Percentiles rank a stretch among this genome's conserved stretches.
Evolutionary conservation across 1,140 invertebrate genomes (phyloP).

Genomic region (Rhyzopertha dominica): DNA sequence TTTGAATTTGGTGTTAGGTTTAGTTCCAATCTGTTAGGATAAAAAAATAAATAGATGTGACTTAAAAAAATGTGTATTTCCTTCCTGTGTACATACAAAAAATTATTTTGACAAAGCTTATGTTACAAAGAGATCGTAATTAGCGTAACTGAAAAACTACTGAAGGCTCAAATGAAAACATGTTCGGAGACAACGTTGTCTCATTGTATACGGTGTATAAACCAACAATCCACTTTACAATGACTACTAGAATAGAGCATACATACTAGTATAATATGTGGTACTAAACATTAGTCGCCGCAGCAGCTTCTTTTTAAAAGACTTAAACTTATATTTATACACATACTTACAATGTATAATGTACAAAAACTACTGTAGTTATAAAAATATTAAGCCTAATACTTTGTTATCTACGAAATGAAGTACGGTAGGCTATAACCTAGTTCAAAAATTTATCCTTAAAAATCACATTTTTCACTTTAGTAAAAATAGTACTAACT

Average conservation of each 20-base stretch:
- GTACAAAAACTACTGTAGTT: constrained; percentile 45
- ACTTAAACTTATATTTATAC: constrained; percentile 25
- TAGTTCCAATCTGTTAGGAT: no score
- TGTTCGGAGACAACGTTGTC: no score
- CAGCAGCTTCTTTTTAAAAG: not conserved
- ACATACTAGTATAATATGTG: constrained; percentile 3
- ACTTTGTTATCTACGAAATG: constrained; percentile 14
- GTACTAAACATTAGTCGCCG: not conserved
- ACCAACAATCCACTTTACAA: constrained; percentile 20
- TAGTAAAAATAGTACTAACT: constrained; percentile 18
- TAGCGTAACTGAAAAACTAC: no score
- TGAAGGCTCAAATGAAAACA: no score
- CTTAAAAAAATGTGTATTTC: no score
- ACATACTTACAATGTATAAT: constrained; percentile 41
- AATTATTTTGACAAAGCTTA: no score
- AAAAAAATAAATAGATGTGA: no score
- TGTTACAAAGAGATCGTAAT: no score
- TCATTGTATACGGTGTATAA: no score
- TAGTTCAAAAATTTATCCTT: constrained; percentile 17
- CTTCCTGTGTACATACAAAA: no score
- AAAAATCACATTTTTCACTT: constrained; percentile 28
- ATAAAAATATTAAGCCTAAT: constrained; percentile 43
- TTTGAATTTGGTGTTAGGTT: no score
- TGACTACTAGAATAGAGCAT: constrained; percentile 11
- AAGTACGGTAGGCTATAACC: constrained; percentile 10